These are phyloP conservation scores for Pyrrhosoma nymphula DNA, from an alignment of 2,888 invertebrate genomes.

Conservation along the genomic window DNA sequence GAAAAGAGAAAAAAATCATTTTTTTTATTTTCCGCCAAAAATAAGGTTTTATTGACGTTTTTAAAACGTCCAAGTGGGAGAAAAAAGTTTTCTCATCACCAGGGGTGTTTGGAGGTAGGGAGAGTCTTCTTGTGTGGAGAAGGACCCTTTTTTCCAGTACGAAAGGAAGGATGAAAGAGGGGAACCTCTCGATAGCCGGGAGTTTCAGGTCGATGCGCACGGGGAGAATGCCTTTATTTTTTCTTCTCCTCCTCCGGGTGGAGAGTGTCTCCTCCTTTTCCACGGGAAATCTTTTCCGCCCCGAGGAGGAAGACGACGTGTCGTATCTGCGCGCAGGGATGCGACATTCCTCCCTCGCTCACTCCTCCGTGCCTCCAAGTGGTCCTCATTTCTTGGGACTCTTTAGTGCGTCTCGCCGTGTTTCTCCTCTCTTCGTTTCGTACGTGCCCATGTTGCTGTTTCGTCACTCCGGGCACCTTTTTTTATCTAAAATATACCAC, in stretches of 20 bases:
- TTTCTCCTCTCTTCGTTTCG: not conserved
- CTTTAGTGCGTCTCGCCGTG: not conserved
- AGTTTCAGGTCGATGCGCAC: not conserved
- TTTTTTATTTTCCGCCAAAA: too few relatives aligned
- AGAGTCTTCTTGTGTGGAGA: too few relatives aligned
- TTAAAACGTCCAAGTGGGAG: too few relatives aligned
- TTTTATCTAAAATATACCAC: not conserved
- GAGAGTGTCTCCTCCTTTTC: not conserved
- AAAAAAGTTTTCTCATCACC: too few relatives aligned
- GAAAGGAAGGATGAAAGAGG: not conserved
- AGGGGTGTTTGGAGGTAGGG: too few relatives aligned
- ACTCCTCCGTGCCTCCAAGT: not conserved
- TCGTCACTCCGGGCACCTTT: not conserved
- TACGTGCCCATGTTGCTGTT: not conserved
- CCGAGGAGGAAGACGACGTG: not conserved
- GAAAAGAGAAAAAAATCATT: too few relatives aligned
- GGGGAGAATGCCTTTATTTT: not conserved
- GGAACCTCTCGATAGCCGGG: not conserved
- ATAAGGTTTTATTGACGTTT: too few relatives aligned
- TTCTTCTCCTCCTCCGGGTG: not conserved
- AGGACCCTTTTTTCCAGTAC: too few relatives aligned
- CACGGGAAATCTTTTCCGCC: not conserved
- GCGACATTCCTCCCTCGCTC: not conserved
- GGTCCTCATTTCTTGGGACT: not conserved
- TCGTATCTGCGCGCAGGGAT: conserved; percentile 8